A percentile compares a stretch with the other conserved stretches of the same genome.
phyloP scores from a whole-genome alignment of 2,113 vertebrate species.

The Perccottus glenii region DNA sequence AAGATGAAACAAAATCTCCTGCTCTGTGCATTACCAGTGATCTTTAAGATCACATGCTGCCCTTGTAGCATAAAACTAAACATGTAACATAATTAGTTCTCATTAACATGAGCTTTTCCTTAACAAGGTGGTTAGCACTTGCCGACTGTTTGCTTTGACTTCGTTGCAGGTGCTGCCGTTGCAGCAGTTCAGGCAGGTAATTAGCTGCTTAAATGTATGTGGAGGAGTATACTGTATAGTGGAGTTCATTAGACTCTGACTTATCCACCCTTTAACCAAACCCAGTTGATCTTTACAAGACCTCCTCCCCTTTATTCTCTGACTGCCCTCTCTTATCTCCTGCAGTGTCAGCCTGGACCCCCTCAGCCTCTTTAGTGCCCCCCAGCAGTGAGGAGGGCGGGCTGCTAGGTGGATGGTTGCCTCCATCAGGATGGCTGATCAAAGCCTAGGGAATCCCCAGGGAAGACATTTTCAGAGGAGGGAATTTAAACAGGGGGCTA shows the following conservation, averaged over 20 bases:
- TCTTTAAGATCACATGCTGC: constrained; percentile 58
- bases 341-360: constrained; percentile 54
- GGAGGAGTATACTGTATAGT: constrained; percentile 27
- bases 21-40: constrained; percentile 31
- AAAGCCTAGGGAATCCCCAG: constrained; percentile 59
- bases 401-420: constrained; percentile 39
- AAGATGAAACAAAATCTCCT: constrained; percentile 58
- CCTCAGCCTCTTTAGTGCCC: constrained; percentile 29
- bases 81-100: constrained; percentile 51
- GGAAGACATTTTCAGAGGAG: constrained; percentile 60
- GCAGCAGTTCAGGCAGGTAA: constrained; percentile 66
- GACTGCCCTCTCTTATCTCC: constrained; percentile 57
- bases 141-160: constrained; percentile 26
- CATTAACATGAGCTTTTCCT: constrained; percentile 61
- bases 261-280: constrained; percentile 51
- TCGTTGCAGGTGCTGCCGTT: constrained; percentile 57
- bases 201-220: constrained; percentile 55
- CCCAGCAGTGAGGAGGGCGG: constrained; percentile 29
- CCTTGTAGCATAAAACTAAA: constrained; percentile 56
- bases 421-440: constrained; percentile 55
- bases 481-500: constrained; percentile 63
- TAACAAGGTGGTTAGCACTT: constrained; percentile 65
- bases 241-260: constrained; percentile 59
- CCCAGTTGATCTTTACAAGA: constrained; percentile 65
- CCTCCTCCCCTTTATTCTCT: constrained; percentile 49